These are phyloP conservation scores for Aspiorhynchus laticeps DNA, from an alignment of 2,113 vertebrate species.

Conservation along the genomic window DNA sequence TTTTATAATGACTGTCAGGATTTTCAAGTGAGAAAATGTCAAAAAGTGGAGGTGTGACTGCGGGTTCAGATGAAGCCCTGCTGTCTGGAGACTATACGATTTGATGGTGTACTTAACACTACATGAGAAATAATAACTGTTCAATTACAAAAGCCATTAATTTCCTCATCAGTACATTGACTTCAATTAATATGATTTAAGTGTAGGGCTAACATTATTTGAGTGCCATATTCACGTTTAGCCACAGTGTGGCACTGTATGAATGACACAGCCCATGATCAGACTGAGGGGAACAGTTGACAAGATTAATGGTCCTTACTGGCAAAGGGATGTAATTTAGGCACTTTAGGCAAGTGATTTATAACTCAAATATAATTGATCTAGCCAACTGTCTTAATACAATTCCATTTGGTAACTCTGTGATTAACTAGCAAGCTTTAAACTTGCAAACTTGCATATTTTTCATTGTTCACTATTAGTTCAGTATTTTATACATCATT, in stretches of 20 bases:
- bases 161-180: neutral
- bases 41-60: neutral
- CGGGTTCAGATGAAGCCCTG: slow-evolving; percentile 2
- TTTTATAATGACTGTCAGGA: neutral
- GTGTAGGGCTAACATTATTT: neutral
- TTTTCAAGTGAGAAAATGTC: slow-evolving; percentile 14
- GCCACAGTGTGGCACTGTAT: slow-evolving; percentile 43
- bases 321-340: slow-evolving; percentile 14
- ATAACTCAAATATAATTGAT: slow-evolving; percentile 30
- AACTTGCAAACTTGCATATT: neutral
- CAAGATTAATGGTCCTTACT: slow-evolving; percentile 21
- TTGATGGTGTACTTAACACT: neutral
- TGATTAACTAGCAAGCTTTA: neutral
- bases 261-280: neutral
- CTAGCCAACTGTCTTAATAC: neutral
- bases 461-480: neutral
- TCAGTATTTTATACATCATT: neutral
- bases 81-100: slow-evolving; percentile 53
- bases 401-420: slow-evolving; percentile 18
- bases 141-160: slow-evolving; percentile 29
- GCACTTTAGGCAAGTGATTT: slow-evolving; percentile 37
- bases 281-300: neutral
- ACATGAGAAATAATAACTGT: slow-evolving; percentile 38
- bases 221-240: neutral
- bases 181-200: slow-evolving; percentile 1